Evolutionary conservation across 2,797 vertebrate species (phyloP).

Genomic region (Coregonus sp.): DNA sequence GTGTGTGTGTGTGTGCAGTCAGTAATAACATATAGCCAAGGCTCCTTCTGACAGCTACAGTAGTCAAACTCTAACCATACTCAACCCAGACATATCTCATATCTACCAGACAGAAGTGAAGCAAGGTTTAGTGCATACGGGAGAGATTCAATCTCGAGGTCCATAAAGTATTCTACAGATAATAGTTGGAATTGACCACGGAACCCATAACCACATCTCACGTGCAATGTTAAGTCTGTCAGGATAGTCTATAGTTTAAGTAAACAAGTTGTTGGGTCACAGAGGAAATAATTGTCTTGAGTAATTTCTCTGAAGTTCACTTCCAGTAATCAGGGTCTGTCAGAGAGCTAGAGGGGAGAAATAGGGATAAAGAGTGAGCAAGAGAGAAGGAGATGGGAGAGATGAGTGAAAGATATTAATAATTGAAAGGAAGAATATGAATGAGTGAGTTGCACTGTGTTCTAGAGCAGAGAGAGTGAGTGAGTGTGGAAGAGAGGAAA

Average conservation of each 20-base stretch:
- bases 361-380: neutral
- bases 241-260: neutral
- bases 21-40: neutral
- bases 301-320: neutral
- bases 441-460: slow-evolving; percentile 17
- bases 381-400: neutral
- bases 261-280: neutral
- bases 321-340: neutral
- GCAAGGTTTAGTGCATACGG: neutral
- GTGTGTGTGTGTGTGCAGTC: neutral
- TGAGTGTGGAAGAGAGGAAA: slow-evolving; percentile 40
- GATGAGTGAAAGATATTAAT: slow-evolving; percentile 27
- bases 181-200: neutral
- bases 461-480: slow-evolving; percentile 5
- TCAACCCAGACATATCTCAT: slow-evolving; percentile 29
- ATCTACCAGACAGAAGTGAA: neutral
- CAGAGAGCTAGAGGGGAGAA: slow-evolving; percentile 1
- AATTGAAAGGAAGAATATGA: slow-evolving; percentile 34
- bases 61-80: slow-evolving; percentile 54
- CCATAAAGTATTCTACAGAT: neutral
- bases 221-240: neutral
- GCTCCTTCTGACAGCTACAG: neutral
- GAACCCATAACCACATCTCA: neutral
- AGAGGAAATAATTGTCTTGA: neutral
- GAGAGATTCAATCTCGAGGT: neutral